These are phyloP conservation scores for Branchinecta lynchi DNA, from an alignment of 1,140 invertebrate species.

Conservation along the genomic window DNA sequence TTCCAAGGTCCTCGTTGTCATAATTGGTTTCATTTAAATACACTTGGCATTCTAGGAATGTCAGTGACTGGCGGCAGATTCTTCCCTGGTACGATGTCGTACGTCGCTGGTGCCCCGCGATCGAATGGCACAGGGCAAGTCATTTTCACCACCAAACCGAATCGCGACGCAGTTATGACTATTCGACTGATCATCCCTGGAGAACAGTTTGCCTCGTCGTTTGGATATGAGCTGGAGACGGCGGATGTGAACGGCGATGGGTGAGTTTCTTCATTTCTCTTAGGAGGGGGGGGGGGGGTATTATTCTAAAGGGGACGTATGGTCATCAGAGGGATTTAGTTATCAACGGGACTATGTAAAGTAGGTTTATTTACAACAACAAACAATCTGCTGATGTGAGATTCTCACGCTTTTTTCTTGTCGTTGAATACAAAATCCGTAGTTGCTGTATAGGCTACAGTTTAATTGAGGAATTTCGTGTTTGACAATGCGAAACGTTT, in stretches of 20 bases:
- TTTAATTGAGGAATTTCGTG: too few relatives aligned
- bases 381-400: too few relatives aligned
- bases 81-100: conserved; percentile 46
- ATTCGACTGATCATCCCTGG: conserved; percentile 50
- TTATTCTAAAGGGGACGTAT: too few relatives aligned
- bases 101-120: conserved; percentile 65
- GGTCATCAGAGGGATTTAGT: too few relatives aligned
- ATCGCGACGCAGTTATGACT: conserved; percentile 34
- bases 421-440: too few relatives aligned
- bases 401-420: too few relatives aligned
- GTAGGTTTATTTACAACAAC: too few relatives aligned
- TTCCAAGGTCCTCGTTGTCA: too few relatives aligned
- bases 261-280: conserved; percentile 34
- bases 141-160: conserved; percentile 52
- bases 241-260: conserved; percentile 74
- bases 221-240: conserved; percentile 67
- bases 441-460: too few relatives aligned
- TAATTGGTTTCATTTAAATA: neutral
- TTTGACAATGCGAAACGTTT: too few relatives aligned
- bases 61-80: conserved; percentile 66
- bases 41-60: conserved; percentile 47
- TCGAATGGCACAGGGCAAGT: conserved; percentile 71
- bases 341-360: too few relatives aligned
- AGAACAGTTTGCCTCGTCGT: conserved; percentile 73
- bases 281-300: neutral